Evolutionary conservation across 2,797 vertebrate genomes (phyloP).

Genomic region (Eulemur coronatus): DNA sequence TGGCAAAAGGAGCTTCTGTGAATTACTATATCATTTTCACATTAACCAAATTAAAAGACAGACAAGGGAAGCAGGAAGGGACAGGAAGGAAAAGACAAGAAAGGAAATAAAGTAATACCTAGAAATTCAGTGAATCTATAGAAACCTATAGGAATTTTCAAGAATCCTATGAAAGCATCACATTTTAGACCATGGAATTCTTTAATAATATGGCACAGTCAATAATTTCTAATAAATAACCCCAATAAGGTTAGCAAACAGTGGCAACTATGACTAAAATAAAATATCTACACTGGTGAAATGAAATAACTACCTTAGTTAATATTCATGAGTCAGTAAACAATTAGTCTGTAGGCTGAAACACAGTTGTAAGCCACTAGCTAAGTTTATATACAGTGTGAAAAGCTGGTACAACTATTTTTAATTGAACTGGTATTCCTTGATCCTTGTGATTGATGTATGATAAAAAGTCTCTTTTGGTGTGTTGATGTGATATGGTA

Average conservation of each 20-base stretch:
- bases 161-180: neutral
- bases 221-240: neutral
- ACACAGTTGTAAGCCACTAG: neutral
- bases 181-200: neutral
- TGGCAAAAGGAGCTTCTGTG: neutral
- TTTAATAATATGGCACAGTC: neutral
- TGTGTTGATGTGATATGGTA: neutral
- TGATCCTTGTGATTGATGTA: neutral
- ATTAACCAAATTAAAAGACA: neutral
- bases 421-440: neutral
- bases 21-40: neutral
- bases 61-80: neutral
- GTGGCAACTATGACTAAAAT: neutral
- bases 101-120: neutral
- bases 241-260: neutral
- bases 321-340: neutral
- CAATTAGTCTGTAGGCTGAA: neutral
- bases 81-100: neutral
- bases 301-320: neutral
- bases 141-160: constrained; percentile 3
- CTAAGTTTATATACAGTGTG: neutral
- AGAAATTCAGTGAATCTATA: neutral
- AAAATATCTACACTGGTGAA: neutral
- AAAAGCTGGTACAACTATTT: neutral
- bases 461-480: neutral